Conservation (phyloP, 2,113 vertebrate genomes). For the Geococcyx californianus region DNA sequence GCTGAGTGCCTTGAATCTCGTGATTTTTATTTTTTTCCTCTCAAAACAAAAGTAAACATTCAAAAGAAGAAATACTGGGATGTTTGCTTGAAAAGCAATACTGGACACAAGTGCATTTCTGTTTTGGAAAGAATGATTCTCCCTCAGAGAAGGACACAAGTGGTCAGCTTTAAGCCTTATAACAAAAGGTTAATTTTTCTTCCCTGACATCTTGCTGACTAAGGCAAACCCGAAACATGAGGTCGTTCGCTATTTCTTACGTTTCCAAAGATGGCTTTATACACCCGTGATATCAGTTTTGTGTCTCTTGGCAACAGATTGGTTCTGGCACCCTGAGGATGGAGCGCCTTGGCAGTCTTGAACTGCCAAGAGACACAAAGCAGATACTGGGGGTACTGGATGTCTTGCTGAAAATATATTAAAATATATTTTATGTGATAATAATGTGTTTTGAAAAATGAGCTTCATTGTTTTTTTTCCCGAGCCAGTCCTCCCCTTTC, state of each 20-base stretch:
- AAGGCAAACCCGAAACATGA: constrained; percentile 38
- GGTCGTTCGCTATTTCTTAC: neutral
- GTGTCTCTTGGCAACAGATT: constrained; percentile 71
- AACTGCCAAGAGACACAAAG: constrained; percentile 41
- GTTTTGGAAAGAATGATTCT: neutral
- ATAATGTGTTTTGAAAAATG: neutral
- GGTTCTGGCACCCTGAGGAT: constrained; percentile 54
- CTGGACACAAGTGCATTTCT: accelerated
- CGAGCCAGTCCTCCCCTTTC: neutral
- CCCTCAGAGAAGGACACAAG: neutral
- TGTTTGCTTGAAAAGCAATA: neutral
- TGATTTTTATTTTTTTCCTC: neutral
- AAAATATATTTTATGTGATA: neutral
- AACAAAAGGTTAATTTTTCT: constrained; percentile 70
- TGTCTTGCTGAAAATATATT: neutral
- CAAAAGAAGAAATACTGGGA: accelerated
- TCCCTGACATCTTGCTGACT: constrained; percentile 63
- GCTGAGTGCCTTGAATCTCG: accelerated
- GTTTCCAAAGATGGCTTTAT: constrained; percentile 36
- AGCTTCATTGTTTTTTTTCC: neutral
- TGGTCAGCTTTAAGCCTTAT: neutral
- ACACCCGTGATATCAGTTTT: constrained; percentile 33
- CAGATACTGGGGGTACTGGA: neutral
- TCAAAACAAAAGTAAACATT: neutral
- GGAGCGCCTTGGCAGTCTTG: constrained; percentile 23